Conservation (phyloP, 2,888 invertebrate species). For the Encarsia formosa region DNA sequence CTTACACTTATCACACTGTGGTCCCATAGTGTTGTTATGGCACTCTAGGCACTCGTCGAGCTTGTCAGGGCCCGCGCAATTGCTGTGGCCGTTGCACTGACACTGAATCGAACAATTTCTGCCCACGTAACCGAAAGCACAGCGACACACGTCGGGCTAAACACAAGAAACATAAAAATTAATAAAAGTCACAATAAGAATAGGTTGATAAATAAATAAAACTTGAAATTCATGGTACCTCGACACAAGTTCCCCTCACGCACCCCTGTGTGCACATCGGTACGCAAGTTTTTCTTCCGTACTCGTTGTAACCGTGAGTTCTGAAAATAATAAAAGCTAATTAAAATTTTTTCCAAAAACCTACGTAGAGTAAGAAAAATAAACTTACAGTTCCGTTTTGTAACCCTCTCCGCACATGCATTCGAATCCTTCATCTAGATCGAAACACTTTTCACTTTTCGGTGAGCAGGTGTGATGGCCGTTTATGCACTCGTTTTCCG, state of each 20-base stretch:
- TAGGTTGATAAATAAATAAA: too few species aligned
- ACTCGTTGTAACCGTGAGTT: constrained; percentile 39
- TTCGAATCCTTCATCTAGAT: constrained; percentile 74
- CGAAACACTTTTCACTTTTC: constrained; percentile 83
- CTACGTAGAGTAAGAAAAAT: not conserved
- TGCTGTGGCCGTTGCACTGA: constrained; percentile 90
- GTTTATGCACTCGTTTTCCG: constrained; percentile 90
- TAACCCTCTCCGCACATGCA: constrained; percentile 80
- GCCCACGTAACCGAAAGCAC: constrained; percentile 93
- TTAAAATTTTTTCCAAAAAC: constrained; percentile 3
- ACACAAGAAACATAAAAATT: too few species aligned
- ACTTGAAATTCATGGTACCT: too few species aligned
- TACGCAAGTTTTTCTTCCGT: constrained; percentile 57
- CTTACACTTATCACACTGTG: constrained; percentile 87
- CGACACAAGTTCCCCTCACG: constrained; percentile 78
- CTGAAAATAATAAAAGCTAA: constrained; percentile 30
- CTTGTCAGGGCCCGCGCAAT: constrained; percentile 83
- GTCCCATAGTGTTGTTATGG: constrained; percentile 88
- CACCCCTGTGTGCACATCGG: constrained; percentile 82
- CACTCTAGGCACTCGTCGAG: constrained; percentile 79
- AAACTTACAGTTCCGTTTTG: constrained; percentile 54
- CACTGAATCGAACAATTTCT: constrained; percentile 91
- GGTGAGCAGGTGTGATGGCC: constrained; percentile 86
- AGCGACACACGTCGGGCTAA: constrained; percentile 75
- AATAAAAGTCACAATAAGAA: too few species aligned